Evolutionary conservation across 2,113 vertebrate species (phyloP).

Genomic region (Atlantisia rogersi): DNA sequence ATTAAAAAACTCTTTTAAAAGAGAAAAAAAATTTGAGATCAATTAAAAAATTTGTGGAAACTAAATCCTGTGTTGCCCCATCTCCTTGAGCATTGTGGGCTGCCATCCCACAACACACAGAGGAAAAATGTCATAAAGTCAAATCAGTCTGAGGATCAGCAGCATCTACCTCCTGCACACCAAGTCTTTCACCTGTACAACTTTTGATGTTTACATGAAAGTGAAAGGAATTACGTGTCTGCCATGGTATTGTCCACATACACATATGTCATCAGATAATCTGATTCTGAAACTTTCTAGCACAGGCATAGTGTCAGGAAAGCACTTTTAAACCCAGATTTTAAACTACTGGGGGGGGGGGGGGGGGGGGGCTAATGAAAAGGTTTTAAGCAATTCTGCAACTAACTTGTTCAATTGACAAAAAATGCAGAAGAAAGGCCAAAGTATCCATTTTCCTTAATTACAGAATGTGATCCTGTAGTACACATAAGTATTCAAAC

Average conservation of each 20-base stretch:
- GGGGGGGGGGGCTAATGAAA: neutral
- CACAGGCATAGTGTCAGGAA: neutral
- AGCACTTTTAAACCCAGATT: neutral
- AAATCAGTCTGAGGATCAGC: neutral
- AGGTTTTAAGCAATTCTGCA: neutral
- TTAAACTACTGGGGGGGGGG: neutral
- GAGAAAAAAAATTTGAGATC: neutral
- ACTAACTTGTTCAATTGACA: neutral
- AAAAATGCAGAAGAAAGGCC: neutral
- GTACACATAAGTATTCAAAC: neutral
- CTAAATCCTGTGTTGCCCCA: neutral
- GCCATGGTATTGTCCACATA: neutral
- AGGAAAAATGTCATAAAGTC: neutral
- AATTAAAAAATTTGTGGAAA: rapidly evolving
- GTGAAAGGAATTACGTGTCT: neutral
- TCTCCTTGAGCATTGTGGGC: neutral
- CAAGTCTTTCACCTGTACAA: neutral
- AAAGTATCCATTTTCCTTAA: neutral
- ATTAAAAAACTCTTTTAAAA: too few relatives aligned
- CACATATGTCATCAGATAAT: too few relatives aligned
- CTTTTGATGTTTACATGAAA: neutral
- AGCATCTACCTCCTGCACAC: neutral
- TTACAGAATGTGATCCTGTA: neutral
- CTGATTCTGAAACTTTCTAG: neutral
- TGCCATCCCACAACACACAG: neutral